Evolutionary conservation across 1,140 invertebrate genomes (phyloP).

Genomic region (Mamestra configurata): DNA sequence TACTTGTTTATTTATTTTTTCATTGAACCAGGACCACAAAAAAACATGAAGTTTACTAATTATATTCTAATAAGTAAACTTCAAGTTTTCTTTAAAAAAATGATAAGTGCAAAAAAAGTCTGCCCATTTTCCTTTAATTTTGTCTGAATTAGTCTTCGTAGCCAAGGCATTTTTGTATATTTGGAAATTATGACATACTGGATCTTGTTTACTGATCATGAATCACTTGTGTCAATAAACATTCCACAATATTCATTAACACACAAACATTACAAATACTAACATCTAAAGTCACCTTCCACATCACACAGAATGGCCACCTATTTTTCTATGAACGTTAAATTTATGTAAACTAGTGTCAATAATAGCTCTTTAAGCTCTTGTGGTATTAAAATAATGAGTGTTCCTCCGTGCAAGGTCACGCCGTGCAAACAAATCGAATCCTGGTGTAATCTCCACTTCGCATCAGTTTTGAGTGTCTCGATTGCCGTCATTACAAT

Average conservation of each 20-base stretch:
- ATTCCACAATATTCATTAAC: not conserved
- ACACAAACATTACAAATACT: not conserved
- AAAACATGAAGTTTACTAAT: too few relatives aligned
- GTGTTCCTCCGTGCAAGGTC: slow-evolving; percentile 59
- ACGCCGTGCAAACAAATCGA: slow-evolving; percentile 64
- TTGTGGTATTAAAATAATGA: slow-evolving; percentile 59
- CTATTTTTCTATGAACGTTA: not conserved
- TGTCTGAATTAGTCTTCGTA: too few relatives aligned
- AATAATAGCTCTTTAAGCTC: slow-evolving; percentile 47
- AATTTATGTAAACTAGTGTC: slow-evolving; percentile 42
- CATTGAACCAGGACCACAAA: too few relatives aligned
- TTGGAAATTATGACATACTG: too few relatives aligned
- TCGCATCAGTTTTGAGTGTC: slow-evolving; percentile 62
- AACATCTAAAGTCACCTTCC: not conserved
- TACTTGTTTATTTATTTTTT: too few relatives aligned
- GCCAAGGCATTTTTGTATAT: too few relatives aligned
- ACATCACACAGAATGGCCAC: not conserved
- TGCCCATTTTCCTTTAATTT: too few relatives aligned
- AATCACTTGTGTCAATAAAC: not conserved
- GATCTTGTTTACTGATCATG: too few relatives aligned
- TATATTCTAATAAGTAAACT: too few relatives aligned
- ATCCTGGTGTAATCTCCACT: slow-evolving; percentile 61
- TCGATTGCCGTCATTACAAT: slow-evolving; percentile 58
- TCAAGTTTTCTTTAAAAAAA: too few relatives aligned
- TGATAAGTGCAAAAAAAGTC: too few relatives aligned